A percentile compares a stretch with the other conserved stretches of the same genome.
Evolutionary conservation across 1,140 invertebrate genomes (phyloP).

Genomic region (Hypothenemus hampei): DNA sequence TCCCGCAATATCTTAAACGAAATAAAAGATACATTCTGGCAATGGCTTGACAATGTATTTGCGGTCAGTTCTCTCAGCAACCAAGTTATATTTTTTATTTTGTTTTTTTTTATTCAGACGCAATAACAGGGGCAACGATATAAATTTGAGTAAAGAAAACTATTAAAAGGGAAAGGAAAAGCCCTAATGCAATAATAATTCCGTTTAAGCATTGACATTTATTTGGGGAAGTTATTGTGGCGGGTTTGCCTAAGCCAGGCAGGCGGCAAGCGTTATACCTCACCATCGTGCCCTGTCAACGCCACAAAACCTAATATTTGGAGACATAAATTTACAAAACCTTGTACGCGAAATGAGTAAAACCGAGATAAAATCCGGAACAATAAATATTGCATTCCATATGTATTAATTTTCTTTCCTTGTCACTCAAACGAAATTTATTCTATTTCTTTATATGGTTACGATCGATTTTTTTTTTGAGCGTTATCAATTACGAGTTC

Average conservation of each 20-base stretch:
- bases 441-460: too few species aligned
- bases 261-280: slow-evolving; percentile 24
- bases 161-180: slow-evolving; percentile 22
- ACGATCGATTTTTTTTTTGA: too few species aligned
- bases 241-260: slow-evolving; percentile 17
- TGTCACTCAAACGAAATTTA: too few species aligned
- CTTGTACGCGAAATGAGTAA: slow-evolving; percentile 38
- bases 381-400: slow-evolving; percentile 35
- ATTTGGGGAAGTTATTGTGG: slow-evolving; percentile 34
- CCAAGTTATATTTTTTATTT: too few species aligned
- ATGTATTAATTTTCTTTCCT: too few species aligned
- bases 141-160: slow-evolving; percentile 8
- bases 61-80: slow-evolving; percentile 5
- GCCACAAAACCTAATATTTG: slow-evolving; percentile 41
- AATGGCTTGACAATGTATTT: slow-evolving; percentile 28
- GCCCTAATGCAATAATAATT: slow-evolving; percentile 29
- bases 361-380: slow-evolving; percentile 18
- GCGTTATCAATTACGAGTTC: too few species aligned
- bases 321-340: slow-evolving; percentile 45
- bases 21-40: slow-evolving; percentile 32
- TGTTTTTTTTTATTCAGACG: not conserved
- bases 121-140: not conserved
- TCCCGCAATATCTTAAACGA: slow-evolving; percentile 32
- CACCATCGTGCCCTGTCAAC: slow-evolving; percentile 32
- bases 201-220: slow-evolving; percentile 32